These are phyloP conservation scores for Lasioglossum albipes DNA, from an alignment of 1,140 invertebrate species.

Conservation along the genomic window DNA sequence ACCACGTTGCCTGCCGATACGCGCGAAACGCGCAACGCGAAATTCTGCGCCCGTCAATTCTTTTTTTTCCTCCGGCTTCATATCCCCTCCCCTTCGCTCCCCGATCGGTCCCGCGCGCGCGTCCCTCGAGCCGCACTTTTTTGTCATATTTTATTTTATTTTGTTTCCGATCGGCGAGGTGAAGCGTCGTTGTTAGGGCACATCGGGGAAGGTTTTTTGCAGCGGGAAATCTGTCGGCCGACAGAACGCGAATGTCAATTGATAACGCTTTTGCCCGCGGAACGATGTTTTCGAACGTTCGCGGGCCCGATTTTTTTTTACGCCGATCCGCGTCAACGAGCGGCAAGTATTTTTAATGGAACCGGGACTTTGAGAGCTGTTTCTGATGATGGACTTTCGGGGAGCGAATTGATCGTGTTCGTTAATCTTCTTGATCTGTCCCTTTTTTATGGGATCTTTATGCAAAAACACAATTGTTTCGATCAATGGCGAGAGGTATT, in stretches of 20 bases:
- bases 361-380: too few relatives aligned
- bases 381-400: too few relatives aligned
- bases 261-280: constrained; percentile 19
- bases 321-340: too few relatives aligned
- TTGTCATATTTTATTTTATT: not conserved
- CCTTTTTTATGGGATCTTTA: too few relatives aligned
- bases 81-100: not conserved
- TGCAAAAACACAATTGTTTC: too few relatives aligned
- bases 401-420: too few relatives aligned
- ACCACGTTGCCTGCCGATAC: constrained; percentile 29
- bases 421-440: too few relatives aligned
- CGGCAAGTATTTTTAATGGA: too few relatives aligned
- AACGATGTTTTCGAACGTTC: too few relatives aligned
- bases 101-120: not conserved
- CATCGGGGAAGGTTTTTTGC: not conserved
- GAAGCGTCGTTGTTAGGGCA: not conserved
- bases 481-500: too few relatives aligned
- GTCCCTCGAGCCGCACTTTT: not conserved
- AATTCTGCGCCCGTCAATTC: constrained; percentile 38
- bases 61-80: not conserved
- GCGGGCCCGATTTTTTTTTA: too few relatives aligned
- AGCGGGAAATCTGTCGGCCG: constrained; percentile 21
- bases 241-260: constrained; percentile 41
- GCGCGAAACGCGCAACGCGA: constrained; percentile 22
- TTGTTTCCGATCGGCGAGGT: not conserved